Evolutionary conservation across 2,888 invertebrate species (phyloP).

Genomic region (Phalangium opilio): DNA sequence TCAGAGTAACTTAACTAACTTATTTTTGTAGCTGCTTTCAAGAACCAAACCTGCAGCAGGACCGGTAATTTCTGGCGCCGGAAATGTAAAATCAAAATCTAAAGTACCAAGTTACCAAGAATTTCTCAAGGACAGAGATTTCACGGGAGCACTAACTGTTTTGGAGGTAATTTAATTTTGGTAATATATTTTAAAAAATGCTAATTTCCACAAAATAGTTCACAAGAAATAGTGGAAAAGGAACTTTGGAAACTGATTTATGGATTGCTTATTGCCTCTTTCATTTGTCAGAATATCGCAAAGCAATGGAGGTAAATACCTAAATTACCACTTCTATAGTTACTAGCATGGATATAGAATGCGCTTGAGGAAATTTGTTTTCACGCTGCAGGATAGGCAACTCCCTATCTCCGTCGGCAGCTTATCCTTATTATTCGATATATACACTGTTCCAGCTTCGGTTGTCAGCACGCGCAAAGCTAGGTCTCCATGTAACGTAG

Average conservation of each 20-base stretch:
- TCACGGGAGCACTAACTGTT: constrained; percentile 81
- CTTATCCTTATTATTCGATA: too few species aligned
- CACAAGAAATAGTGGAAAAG: constrained; percentile 38
- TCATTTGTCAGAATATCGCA: constrained; percentile 83
- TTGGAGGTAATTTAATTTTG: constrained; percentile 49
- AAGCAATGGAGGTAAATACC: constrained; percentile 49
- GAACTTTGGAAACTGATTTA: constrained; percentile 43
- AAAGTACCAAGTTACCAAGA: constrained; percentile 61
- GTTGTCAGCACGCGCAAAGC: too few species aligned
- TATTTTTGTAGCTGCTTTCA: constrained; percentile 55
- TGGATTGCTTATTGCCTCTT: constrained; percentile 95
- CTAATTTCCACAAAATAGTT: constrained; percentile 39
- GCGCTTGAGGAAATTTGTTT: too few species aligned
- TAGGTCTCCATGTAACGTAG: too few species aligned
- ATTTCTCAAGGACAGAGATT: constrained; percentile 75
- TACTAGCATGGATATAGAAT: too few species aligned
- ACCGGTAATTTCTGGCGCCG: constrained; percentile 13
- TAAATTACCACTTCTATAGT: too few species aligned
- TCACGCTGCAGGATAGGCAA: too few species aligned
- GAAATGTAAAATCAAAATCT: constrained; percentile 27
- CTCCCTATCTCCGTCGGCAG: too few species aligned
- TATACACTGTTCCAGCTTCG: too few species aligned
- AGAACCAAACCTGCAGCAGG: constrained; percentile 54
- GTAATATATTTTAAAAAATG: constrained; percentile 3
- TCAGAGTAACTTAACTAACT: too few species aligned